Evolutionary conservation across 2,113 vertebrate genomes (phyloP).

Genomic region (Danionella cerebrum): DNA sequence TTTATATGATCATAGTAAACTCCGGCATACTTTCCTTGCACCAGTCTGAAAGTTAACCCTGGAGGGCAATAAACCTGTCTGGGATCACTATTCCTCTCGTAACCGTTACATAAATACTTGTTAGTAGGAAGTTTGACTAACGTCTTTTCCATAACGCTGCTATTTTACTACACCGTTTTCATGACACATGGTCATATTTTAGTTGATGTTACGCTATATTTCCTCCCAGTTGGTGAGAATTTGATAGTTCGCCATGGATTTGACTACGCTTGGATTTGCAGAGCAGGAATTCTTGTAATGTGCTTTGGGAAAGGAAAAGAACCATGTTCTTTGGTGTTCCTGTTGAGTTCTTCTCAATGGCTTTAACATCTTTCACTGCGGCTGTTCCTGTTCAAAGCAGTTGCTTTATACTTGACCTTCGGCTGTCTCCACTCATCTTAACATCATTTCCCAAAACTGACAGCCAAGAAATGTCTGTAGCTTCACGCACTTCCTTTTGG

Average conservation of each 20-base stretch:
- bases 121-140: conserved; percentile 48
- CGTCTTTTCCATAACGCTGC: conserved; percentile 54
- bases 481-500: neutral
- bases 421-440: conserved; percentile 7
- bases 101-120: neutral
- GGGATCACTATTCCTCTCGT: neutral
- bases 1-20: conserved; percentile 30
- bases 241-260: conserved; percentile 37
- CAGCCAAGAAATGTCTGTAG: neutral
- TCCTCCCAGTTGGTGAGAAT: conserved; percentile 52
- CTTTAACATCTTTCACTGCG: conserved; percentile 22
- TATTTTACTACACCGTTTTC: conserved; percentile 41
- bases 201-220: conserved; percentile 42
- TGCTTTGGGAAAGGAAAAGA: neutral
- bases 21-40: neutral
- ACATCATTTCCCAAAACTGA: conserved; percentile 3
- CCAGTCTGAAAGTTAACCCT: neutral
- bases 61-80: neutral
- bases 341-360: neutral
- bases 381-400: conserved; percentile 15
- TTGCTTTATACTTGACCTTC: conserved; percentile 27
- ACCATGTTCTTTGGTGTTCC: neutral
- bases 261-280: conserved; percentile 24
- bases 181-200: conserved; percentile 52
- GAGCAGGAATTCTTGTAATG: conserved; percentile 35